Percentiles rank a stretch among this genome's conserved stretches.
Conservation (phyloP, 2,888 invertebrate species). For the Hydriomena furcata region DNA sequence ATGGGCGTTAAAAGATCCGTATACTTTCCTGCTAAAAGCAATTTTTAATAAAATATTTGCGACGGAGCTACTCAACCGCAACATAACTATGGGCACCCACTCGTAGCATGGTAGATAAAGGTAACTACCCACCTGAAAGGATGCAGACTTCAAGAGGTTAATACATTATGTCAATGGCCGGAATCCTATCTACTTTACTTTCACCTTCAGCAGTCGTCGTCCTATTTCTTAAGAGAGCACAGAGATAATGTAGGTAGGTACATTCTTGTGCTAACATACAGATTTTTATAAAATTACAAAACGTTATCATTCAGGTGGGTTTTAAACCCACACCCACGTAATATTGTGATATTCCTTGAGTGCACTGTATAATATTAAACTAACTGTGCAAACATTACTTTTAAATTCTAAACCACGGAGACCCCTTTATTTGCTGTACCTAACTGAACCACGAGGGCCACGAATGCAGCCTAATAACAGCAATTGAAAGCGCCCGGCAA, state of each 20-base stretch:
- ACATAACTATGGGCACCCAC: slow-evolving; percentile 3
- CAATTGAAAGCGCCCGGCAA: slow-evolving; percentile 67
- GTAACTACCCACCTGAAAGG: slow-evolving; percentile 14
- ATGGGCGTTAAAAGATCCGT: slow-evolving; percentile 33
- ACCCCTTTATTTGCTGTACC: slow-evolving; percentile 44
- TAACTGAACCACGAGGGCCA: slow-evolving; percentile 55
- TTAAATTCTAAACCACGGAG: slow-evolving; percentile 19
- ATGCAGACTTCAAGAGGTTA: slow-evolving; percentile 1
- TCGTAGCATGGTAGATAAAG: neutral
- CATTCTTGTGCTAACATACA: too few relatives aligned
- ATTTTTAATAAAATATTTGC: slow-evolving; percentile 37
- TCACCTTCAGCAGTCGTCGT: slow-evolving; percentile 7
- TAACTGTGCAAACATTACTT: too few relatives aligned
- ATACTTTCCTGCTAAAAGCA: slow-evolving; percentile 34
- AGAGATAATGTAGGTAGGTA: too few relatives aligned
- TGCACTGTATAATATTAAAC: too few relatives aligned
- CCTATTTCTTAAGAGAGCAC: slow-evolving; percentile 10
- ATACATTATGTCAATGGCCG: neutral
- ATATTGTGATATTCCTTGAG: too few relatives aligned
- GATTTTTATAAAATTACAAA: too few relatives aligned
- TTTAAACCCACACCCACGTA: too few relatives aligned
- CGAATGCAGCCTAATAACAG: slow-evolving; percentile 77
- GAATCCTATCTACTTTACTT: slow-evolving; percentile 5
- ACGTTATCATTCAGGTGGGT: too few relatives aligned
- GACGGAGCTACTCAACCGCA: slow-evolving; percentile 20